These are phyloP conservation scores for Oscheius sp. DNA, from an alignment of 2,888 invertebrate genomes.

Conservation along the genomic window DNA sequence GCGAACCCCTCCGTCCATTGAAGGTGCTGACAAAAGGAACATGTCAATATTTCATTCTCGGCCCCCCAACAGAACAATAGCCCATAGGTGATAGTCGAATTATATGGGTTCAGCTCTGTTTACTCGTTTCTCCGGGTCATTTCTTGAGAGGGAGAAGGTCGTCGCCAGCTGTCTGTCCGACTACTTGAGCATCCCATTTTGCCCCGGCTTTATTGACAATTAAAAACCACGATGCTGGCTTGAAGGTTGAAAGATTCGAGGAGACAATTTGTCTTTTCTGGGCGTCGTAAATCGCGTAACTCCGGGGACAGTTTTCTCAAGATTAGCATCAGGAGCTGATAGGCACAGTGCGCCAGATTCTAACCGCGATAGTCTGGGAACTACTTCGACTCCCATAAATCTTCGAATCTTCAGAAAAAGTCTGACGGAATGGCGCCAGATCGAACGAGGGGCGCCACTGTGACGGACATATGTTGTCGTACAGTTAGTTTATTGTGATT, in stretches of 20 bases:
- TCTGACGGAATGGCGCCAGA: slow-evolving; percentile 33
- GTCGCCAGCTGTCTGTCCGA: slow-evolving; percentile 25
- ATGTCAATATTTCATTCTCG: slow-evolving; percentile 36
- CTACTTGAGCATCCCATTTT: slow-evolving; percentile 32
- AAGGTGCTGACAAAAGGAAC: slow-evolving; percentile 16
- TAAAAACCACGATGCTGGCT: slow-evolving; percentile 6
- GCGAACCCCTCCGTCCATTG: not conserved
- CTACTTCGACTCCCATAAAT: slow-evolving; percentile 17
- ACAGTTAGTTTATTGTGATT: slow-evolving; percentile 29
- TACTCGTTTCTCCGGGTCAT: not conserved
- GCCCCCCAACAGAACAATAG: slow-evolving; percentile 22
- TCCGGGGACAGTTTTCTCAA: slow-evolving; percentile 33
- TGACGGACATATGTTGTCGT: slow-evolving; percentile 21
- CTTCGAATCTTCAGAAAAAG: slow-evolving; percentile 19
- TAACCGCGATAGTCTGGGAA: not conserved
- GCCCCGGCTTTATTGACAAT: slow-evolving; percentile 31
- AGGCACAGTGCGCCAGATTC: slow-evolving; percentile 15
- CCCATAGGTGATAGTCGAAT: not conserved
- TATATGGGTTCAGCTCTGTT: not conserved
- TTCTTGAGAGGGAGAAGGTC: slow-evolving; percentile 6
- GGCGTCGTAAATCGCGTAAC: slow-evolving; percentile 12
- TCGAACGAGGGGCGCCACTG: slow-evolving; percentile 21
- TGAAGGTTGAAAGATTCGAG: too few species aligned
- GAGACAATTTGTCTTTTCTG: too few species aligned
- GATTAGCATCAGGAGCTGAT: slow-evolving; percentile 29